These are phyloP conservation scores for Cyrtorhinus lividipennis DNA, from an alignment of 1,140 invertebrate species.

Conservation along the genomic window DNA sequence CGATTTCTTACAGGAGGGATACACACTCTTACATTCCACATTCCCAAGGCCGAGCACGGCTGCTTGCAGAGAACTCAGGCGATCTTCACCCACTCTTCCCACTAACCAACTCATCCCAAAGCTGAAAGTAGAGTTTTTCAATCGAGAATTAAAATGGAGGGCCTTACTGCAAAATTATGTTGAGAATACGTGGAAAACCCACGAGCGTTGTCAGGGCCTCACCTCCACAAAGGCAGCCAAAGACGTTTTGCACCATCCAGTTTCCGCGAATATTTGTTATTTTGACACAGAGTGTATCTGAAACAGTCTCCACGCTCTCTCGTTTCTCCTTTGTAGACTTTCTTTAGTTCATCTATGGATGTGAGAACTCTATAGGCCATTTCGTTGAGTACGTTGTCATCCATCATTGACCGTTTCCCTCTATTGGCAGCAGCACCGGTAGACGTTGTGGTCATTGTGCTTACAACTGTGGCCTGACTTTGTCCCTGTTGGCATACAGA, in stretches of 20 bases:
- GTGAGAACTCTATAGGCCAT: slow-evolving; percentile 36
- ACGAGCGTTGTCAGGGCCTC: no score
- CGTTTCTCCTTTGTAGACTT: slow-evolving; percentile 24
- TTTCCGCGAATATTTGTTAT: slow-evolving; percentile 41
- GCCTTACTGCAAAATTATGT: no score
- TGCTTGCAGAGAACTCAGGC: slow-evolving; percentile 37
- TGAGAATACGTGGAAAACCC: no score
- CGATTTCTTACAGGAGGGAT: slow-evolving; percentile 9
- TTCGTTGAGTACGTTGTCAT: slow-evolving; percentile 34
- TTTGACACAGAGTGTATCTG: slow-evolving; percentile 42
- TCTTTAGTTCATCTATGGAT: slow-evolving; percentile 36
- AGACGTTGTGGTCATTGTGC: slow-evolving; percentile 25
- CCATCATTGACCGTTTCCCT: neutral
- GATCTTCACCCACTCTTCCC: slow-evolving; percentile 30
- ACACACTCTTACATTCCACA: slow-evolving; percentile 35
- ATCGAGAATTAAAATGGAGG: no score
- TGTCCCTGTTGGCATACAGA: slow-evolving; percentile 32
- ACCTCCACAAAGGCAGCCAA: slow-evolving; percentile 57
- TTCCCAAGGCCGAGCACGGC: slow-evolving; percentile 44
- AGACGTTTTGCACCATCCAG: slow-evolving; percentile 37
- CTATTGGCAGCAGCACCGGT: neutral
- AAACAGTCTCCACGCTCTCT: slow-evolving; percentile 38
- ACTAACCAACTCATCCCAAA: slow-evolving; percentile 44
- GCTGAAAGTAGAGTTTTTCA: slow-evolving; percentile 35
- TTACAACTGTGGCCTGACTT: slow-evolving; percentile 32